Conservation (phyloP, 2,113 vertebrate genomes). For the Phylloscopus trochilus region DNA sequence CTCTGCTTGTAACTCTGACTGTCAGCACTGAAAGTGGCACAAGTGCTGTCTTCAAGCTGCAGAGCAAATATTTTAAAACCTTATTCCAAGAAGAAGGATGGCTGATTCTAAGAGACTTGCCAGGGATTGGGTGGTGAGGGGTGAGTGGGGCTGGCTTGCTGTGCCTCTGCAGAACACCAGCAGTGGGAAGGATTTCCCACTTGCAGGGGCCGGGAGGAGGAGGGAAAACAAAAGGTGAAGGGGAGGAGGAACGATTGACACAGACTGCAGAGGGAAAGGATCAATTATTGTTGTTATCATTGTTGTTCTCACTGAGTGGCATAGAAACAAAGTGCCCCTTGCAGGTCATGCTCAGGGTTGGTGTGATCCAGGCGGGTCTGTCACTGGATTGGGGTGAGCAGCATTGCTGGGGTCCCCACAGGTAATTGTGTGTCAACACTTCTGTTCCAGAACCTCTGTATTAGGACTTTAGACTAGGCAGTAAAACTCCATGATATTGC, state of each 20-base stretch:
- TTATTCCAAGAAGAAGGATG: neutral
- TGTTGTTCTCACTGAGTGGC: neutral
- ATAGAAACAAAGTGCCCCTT: neutral
- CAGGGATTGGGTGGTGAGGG: neutral
- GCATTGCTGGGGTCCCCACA: neutral
- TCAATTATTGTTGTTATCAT: neutral
- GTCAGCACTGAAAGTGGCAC: neutral
- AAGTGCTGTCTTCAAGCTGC: neutral
- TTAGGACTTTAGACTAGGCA: neutral
- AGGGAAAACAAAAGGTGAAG: neutral
- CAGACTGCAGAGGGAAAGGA: neutral
- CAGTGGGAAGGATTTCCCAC: neutral
- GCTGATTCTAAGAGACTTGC: neutral
- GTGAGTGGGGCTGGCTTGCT: neutral
- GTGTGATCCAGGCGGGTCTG: neutral
- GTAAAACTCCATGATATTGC: neutral
- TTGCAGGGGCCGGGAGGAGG: too few relatives aligned
- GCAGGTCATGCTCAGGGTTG: rapidly evolving
- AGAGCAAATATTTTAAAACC: neutral
- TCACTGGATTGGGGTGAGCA: neutral
- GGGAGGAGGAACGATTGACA: neutral
- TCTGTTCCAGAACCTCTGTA: neutral
- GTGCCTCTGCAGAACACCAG: neutral
- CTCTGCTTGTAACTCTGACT: neutral
- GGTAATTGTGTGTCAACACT: neutral